Base-by-base conservation (phyloP, 2,888 invertebrate species). In the Aphidoletes aphidimyza region DNA sequence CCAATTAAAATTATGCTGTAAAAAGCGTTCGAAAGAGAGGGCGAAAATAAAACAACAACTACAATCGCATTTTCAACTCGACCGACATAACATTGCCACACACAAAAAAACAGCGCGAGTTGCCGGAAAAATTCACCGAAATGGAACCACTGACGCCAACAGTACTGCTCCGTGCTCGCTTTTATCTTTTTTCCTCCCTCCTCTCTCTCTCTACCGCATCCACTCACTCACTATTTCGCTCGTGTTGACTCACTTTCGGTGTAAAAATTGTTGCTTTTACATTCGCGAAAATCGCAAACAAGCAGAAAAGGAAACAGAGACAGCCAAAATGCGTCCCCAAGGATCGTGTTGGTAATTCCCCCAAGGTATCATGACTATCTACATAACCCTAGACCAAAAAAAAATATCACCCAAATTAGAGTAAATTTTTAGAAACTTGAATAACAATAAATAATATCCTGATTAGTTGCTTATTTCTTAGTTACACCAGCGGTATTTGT, bases 141-240 rank as follows among this genome's bases (percentile, higher is more conserved):
- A 81, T 81, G 37, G 81, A 81, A 37, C 81, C 81, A 81, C 37
- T 81, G 81, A 81, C 81, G 81, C 81, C 81, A 81, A 37, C 22
- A n/a, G n/a, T 37, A 81, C 81, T 9, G 14, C 9, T 17, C 17
- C 17, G 17, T 54, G 22, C 22, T 22, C 54, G 22, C n/a, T n/a
- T n/a, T n/a, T n/a, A n/a, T n/a, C n/a, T n/a, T n/a, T n/a, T n/a
- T n/a, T n/a, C n/a, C n/a, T n/a, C n/a, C n/a, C n/a, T n/a, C n/a
- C n/a, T n/a, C n/a, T n/a, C n/a, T n/a, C n/a, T n/a, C n/a, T n/a
- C n/a, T n/a, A n/a, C n/a, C n/a, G n/a, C n/a, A n/a, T n/a, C n/a
- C n/a, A n/a, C n/a, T n/a, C n/a, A n/a, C n/a, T n/a, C n/a, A n/a
- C n/a, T n/a, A n/a, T n/a, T n/a, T n/a, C n/a, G n/a, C n/a, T n/a